Evolutionary conservation across 2,888 invertebrate species (phyloP), one percentile per base, ranked within the genome.

Genomic region (Abrostola triplasia): DNA sequence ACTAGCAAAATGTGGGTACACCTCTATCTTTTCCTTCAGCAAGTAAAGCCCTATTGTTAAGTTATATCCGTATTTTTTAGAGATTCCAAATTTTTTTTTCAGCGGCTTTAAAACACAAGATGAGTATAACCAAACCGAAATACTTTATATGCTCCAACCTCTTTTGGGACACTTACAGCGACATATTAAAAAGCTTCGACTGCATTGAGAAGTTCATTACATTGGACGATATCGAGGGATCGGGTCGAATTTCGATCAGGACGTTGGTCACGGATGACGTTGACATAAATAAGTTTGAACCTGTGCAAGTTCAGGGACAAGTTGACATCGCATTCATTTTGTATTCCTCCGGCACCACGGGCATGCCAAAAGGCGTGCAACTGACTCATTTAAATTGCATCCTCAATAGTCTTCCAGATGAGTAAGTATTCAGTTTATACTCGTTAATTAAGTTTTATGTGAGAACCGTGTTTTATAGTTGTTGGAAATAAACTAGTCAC

Each of bases 271-370:
- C 76, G 54, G 69, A 79, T 76, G 65, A 80, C 62, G 73, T 83
- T 65, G 84, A 90, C 81, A 66, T 86, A 64, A 61, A 85, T 64
- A 82, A 80, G 53, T 91, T 90, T 76, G 88, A 93, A 55, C 95
- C 96, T 40, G 77, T 84, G 56, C 77, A 88, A 13, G 90, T 96
- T n/a, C 95, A 84, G 59, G 91, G 90, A 62, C 87, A 89, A 59
- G 82, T 68, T 36, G 91, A 91, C 71, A 80, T 81, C 1, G 90
- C 88, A 0, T 77, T 87, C 35, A 90, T 96, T 80, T 92, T 96
- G 65, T 96, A 95, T 86, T 97, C 97, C 41, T 96, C 97, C 61
- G 97, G 97, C 51, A 97, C 97, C 0, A 95, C 96, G 12, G 97
- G 97, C 0, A 86, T 96, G 79, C 96, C 96, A 0, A 97, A 97